Conservation (phyloP, 1,140 invertebrate genomes). For the Camponotus vicinus region DNA sequence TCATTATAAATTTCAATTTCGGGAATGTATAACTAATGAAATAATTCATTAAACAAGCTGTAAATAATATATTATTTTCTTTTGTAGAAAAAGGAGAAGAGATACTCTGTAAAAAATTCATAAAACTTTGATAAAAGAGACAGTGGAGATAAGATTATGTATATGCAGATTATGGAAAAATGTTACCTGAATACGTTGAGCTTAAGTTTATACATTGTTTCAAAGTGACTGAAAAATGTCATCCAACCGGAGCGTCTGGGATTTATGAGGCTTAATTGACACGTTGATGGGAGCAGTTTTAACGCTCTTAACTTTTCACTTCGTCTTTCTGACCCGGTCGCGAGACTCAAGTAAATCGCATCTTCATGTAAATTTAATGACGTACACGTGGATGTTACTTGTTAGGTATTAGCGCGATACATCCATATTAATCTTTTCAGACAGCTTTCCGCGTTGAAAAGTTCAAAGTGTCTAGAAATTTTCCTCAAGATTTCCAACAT, state of each 20-base stretch:
- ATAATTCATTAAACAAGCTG: neutral
- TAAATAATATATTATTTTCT: neutral
- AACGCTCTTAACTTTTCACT: conserved; percentile 76
- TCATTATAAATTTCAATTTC: neutral
- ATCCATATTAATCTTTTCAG: conserved; percentile 69
- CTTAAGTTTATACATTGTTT: conserved; percentile 63
- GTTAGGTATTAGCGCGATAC: conserved; percentile 53
- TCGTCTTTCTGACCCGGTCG: conserved; percentile 52
- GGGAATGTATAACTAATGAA: neutral
- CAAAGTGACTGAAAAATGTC: conserved; percentile 62
- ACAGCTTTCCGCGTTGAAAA: conserved; percentile 50
- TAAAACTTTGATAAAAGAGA: neutral
- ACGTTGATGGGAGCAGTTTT: conserved; percentile 72
- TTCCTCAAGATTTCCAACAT: conserved; percentile 44
- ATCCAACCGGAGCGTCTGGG: conserved; percentile 17
- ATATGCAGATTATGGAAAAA: conserved; percentile 25
- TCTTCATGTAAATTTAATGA: conserved; percentile 80
- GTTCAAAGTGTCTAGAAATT: conserved; percentile 58
- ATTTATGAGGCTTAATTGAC: conserved; percentile 73
- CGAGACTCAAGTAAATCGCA: conserved; percentile 47
- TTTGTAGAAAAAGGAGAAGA: neutral
- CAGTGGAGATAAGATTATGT: neutral
- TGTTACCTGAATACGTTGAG: conserved; percentile 41
- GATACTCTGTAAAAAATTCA: neutral
- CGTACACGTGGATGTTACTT: conserved; percentile 67